These are phyloP conservation scores for Junco hyemalis DNA, from an alignment of 2,113 vertebrate genomes.

Conservation along the genomic window DNA sequence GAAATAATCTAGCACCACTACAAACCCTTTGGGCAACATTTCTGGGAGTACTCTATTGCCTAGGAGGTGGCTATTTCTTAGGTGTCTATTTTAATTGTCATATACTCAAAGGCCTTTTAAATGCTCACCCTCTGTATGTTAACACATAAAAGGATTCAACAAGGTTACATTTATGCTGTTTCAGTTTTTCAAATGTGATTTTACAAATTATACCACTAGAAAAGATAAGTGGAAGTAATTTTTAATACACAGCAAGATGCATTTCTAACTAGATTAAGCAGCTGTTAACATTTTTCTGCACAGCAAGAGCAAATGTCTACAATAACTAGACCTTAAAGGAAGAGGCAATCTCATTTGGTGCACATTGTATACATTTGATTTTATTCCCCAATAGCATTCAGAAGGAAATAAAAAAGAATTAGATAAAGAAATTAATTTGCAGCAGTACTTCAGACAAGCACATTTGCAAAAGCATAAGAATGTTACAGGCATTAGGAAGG, in stretches of 20 bases:
- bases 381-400: neutral
- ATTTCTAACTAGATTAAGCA: slow-evolving; percentile 75
- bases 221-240: slow-evolving; percentile 72
- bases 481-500: neutral
- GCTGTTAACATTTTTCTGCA: slow-evolving; percentile 66
- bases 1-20: neutral
- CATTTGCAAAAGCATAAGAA: neutral
- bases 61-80: neutral
- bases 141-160: neutral
- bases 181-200: slow-evolving; percentile 64
- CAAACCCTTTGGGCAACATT: neutral
- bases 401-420: slow-evolving; percentile 26
- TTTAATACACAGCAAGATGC: slow-evolving; percentile 76
- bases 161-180: slow-evolving; percentile 17
- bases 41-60: neutral
- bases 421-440: slow-evolving; percentile 54
- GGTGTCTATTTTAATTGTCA: neutral
- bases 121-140: neutral
- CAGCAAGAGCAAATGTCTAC: slow-evolving; percentile 50
- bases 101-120: slow-evolving; percentile 2
- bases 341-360: slow-evolving; percentile 1
- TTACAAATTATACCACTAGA: slow-evolving; percentile 62
- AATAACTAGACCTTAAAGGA: slow-evolving; percentile 38
- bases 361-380: neutral
- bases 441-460: slow-evolving; percentile 9